A percentile compares a stretch with the other conserved stretches of the same genome.
Conservation (phyloP, 1,140 invertebrate genomes). For the Heliconius congener region DNA sequence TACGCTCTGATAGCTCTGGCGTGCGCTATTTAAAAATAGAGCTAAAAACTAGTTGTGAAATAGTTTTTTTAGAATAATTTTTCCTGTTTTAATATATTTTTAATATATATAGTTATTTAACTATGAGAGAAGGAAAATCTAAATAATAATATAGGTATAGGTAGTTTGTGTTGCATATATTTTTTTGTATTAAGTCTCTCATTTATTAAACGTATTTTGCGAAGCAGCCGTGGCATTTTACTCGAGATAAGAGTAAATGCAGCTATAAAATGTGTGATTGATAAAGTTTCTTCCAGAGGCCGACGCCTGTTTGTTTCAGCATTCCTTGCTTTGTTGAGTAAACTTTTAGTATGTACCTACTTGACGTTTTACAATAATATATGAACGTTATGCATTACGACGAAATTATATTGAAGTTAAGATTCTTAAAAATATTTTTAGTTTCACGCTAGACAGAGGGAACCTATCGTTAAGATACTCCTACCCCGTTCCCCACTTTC, state of each 20-base stretch:
- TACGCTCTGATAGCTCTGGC: constrained; percentile 32
- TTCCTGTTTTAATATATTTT: constrained; percentile 31
- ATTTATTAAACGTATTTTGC: constrained; percentile 16
- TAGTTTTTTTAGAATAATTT: constrained; percentile 29
- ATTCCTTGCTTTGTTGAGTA: constrained; percentile 17
- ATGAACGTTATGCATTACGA: neutral
- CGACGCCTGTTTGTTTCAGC: constrained; percentile 22
- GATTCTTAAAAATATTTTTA: too few relatives aligned
- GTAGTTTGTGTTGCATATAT: constrained; percentile 2
- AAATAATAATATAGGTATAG: neutral
- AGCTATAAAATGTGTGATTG: constrained; percentile 43
- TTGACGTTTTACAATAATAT: constrained; percentile 10
- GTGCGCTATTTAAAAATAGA: constrained; percentile 25
- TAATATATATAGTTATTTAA: neutral
- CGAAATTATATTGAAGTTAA: too few relatives aligned
- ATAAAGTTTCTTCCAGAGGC: constrained; percentile 37
- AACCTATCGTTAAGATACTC: too few relatives aligned
- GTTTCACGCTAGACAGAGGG: too few relatives aligned
- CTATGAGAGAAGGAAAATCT: constrained; percentile 15
- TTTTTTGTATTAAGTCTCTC: constrained; percentile 6
- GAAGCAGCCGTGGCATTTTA: constrained; percentile 28
- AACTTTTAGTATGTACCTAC: constrained; percentile 4
- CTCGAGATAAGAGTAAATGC: constrained; percentile 39
- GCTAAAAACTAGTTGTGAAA: constrained; percentile 25
- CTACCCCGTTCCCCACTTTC: too few relatives aligned